Evolutionary conservation across 2,113 vertebrate species (phyloP).

Genomic region (Thryonomys swinderianus): DNA sequence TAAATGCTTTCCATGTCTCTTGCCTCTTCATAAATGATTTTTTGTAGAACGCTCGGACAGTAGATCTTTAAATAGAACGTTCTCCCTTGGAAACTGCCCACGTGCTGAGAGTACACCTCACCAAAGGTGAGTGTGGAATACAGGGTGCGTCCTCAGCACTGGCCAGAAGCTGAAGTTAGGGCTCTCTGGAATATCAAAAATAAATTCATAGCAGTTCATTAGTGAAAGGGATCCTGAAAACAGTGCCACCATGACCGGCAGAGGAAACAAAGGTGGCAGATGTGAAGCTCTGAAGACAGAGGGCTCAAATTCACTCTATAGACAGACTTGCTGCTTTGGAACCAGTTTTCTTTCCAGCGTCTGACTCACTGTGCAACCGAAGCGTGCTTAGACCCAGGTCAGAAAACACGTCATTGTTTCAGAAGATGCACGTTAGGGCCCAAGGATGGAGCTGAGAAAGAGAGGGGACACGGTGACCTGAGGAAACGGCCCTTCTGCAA

Average conservation of each 20-base stretch:
- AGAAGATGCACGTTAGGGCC: slow-evolving; percentile 36
- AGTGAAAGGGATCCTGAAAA: neutral
- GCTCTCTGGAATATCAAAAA: neutral
- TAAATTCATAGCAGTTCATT: slow-evolving; percentile 51
- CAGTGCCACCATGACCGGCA: accelerated
- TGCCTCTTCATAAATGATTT: slow-evolving; percentile 39
- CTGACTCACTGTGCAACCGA: slow-evolving; percentile 52
- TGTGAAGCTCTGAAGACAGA: neutral
- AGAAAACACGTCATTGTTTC: slow-evolving; percentile 12
- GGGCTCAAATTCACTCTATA: neutral
- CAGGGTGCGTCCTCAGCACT: slow-evolving; percentile 45
- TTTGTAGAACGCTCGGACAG: slow-evolving; percentile 46
- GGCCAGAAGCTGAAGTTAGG: slow-evolving; percentile 21
- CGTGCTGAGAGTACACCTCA: slow-evolving; percentile 57
- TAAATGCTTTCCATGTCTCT: neutral
- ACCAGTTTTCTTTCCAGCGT: slow-evolving; percentile 35
- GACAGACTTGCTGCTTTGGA: slow-evolving; percentile 53
- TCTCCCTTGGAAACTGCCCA: slow-evolving; percentile 23
- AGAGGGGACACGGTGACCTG: neutral
- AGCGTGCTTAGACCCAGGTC: slow-evolving; percentile 52
- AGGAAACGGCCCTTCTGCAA: neutral
- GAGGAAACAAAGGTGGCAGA: neutral
- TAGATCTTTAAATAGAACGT: slow-evolving; percentile 69
- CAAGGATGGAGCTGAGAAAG: neutral
- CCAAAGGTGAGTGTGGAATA: neutral